Evolutionary conservation across 2,888 invertebrate species (phyloP).

Genomic region (Eueremaeus valkanovi): DNA sequence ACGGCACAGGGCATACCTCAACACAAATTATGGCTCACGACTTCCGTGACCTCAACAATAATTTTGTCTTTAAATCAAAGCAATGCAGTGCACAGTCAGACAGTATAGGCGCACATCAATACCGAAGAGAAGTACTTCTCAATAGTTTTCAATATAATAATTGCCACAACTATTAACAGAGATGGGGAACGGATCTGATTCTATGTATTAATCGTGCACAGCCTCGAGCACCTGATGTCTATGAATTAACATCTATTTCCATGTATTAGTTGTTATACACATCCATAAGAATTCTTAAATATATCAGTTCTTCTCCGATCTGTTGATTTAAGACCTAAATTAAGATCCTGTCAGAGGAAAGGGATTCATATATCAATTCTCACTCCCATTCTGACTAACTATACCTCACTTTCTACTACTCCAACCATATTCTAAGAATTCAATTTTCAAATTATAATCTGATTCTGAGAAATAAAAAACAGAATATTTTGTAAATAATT

Average conservation of each 20-base stretch:
- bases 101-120: neutral
- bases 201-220: constrained; percentile 12
- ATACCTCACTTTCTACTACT: neutral
- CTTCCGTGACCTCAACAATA: constrained; percentile 30
- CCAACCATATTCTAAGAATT: too few species aligned
- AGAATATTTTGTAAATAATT: neutral
- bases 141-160: constrained; percentile 1
- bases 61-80: constrained; percentile 25
- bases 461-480: neutral
- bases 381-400: neutral
- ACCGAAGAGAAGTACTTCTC: neutral
- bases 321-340: neutral
- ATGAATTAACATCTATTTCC: constrained; percentile 31
- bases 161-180: constrained; percentile 5
- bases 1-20: constrained; percentile 2
- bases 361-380: neutral
- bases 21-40: constrained; percentile 23
- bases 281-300: neutral
- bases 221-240: constrained; percentile 11
- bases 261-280: constrained; percentile 23
- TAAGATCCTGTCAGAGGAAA: neutral
- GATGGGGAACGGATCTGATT: constrained; percentile 11
- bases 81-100: too few species aligned
- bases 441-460: too few species aligned
- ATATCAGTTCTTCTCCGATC: neutral